These are phyloP conservation scores for Morone saxatilis DNA, from an alignment of 2,113 vertebrate species.

Conservation along the genomic window DNA sequence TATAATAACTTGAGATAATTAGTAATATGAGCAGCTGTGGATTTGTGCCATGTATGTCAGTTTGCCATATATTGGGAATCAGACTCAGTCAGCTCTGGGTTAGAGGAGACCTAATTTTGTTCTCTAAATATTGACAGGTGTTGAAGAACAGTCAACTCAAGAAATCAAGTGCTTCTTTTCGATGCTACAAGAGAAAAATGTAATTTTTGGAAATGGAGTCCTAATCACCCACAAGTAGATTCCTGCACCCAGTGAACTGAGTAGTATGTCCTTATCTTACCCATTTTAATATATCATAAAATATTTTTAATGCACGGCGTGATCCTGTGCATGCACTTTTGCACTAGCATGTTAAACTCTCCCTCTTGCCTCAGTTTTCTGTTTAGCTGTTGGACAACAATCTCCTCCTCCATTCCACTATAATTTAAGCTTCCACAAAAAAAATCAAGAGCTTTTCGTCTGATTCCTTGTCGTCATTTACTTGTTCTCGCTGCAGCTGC, in stretches of 20 bases:
- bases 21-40: conserved; percentile 44
- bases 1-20: conserved; percentile 58
- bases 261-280: too few relatives aligned
- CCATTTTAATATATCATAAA: too few relatives aligned
- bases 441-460: background rate
- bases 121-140: conserved; percentile 35
- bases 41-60: conserved; percentile 55
- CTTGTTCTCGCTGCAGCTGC: background rate
- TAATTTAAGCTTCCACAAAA: too few relatives aligned
- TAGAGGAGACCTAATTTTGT: conserved; percentile 19
- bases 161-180: conserved; percentile 4
- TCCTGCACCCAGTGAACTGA: background rate
- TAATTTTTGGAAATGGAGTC: background rate
- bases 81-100: conserved; percentile 25
- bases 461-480: background rate
- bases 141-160: conserved; percentile 8
- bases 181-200: background rate
- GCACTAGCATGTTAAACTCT: background rate
- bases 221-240: background rate
- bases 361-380: background rate
- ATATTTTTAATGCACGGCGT: too few relatives aligned
- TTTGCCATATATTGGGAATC: conserved; percentile 35
- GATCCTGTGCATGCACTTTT: background rate
- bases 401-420: background rate
- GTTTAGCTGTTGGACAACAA: background rate